Evolutionary conservation across 2,888 invertebrate genomes (phyloP).

Genomic region (Macaria liturata): DNA sequence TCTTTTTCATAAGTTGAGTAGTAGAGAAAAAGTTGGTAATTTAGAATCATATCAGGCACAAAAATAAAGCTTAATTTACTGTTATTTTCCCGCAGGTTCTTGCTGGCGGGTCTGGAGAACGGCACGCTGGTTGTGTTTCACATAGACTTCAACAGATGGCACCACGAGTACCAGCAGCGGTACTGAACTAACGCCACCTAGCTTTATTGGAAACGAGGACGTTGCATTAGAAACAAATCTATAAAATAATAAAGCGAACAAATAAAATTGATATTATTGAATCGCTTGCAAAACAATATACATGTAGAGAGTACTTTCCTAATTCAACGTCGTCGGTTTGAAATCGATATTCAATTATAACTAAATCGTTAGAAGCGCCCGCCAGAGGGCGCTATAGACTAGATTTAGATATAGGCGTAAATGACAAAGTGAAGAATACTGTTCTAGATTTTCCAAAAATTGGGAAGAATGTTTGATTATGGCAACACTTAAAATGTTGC

Average conservation of each 20-base stretch:
- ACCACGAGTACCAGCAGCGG: constrained; percentile 97
- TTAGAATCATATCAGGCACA: no score
- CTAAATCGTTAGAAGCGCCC: constrained; percentile 25
- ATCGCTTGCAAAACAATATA: no score
- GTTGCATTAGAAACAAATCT: no score
- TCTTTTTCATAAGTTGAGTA: no score
- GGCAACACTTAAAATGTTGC: constrained; percentile 10
- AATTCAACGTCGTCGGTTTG: constrained; percentile 5
- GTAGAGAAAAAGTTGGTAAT: no score
- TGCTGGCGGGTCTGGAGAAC: constrained; percentile 97
- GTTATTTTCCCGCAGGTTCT: constrained; percentile 86
- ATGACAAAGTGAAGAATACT: constrained; percentile 17
- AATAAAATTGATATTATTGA: no score
- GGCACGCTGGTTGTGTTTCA: constrained; percentile 99
- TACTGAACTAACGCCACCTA: constrained; percentile 83
- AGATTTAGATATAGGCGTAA: constrained; percentile 17
- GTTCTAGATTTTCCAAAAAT: constrained; percentile 1
- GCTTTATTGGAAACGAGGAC: no score
- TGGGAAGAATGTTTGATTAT: not conserved
- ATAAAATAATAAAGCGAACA: no score
- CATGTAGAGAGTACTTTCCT: no score
- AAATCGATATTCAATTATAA: constrained; percentile 38
- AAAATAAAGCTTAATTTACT: no score
- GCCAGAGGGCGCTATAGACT: constrained; percentile 10
- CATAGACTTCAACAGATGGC: constrained; percentile 99